Percentiles rank a stretch among this genome's conserved stretches.
Evolutionary conservation across 2,113 vertebrate genomes (phyloP).

Genomic region (Triplophysa rosa): DNA sequence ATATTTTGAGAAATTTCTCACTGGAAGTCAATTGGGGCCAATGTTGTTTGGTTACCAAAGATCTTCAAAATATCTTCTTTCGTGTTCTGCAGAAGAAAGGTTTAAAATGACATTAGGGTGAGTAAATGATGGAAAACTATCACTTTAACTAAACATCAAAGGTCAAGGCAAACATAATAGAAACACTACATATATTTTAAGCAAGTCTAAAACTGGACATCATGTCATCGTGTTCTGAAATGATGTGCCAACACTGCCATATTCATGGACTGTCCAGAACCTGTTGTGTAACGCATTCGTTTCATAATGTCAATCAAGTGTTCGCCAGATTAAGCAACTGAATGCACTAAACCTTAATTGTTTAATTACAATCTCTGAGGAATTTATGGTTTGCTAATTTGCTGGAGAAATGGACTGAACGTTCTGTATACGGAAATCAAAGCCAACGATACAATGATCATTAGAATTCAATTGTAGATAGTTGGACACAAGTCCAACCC

Average conservation of each 20-base stretch:
- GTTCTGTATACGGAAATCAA: neutral
- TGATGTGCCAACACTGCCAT: neutral
- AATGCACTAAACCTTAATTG: neutral
- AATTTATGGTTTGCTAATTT: neutral
- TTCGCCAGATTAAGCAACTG: neutral
- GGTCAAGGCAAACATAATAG: neutral
- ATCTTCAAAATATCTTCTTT: too few relatives aligned
- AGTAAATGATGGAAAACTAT: too few relatives aligned
- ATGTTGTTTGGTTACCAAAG: too few relatives aligned
- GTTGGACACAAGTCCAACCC: neutral
- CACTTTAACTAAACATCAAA: too few relatives aligned
- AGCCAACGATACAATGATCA: neutral
- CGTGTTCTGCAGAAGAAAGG: too few relatives aligned
- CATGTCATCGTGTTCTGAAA: neutral
- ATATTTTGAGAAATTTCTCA: too few relatives aligned
- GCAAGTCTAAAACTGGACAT: neutral
- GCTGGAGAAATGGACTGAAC: constrained; percentile 1
- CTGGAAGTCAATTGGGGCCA: too few relatives aligned
- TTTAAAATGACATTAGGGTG: too few relatives aligned
- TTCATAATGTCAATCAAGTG: constrained; percentile 12
- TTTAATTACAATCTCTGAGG: constrained; percentile 3
- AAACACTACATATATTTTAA: too few relatives aligned
- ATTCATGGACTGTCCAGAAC: neutral
- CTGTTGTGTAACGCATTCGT: neutral
- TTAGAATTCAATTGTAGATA: neutral